Evolutionary conservation across 2,113 vertebrate species (phyloP), one percentile per base, ranked within the genome.

Genomic region (Pseudopipra pipra): DNA sequence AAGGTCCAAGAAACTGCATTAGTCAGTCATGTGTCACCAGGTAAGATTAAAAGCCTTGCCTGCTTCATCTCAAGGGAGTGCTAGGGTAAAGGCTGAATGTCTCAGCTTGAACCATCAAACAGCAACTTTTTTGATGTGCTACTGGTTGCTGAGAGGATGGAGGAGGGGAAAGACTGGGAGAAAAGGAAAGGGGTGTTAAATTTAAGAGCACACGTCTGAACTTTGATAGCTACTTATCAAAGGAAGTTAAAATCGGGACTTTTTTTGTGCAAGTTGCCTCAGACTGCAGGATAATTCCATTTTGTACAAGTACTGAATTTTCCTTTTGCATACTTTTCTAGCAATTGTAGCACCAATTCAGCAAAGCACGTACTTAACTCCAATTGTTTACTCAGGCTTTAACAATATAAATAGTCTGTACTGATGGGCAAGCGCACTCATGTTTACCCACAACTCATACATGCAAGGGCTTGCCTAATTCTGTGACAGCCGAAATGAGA

Each of bases 1-100:
- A 92, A 95, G 94, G 95, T 95, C 93, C 76, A 80, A 93, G 91
- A 95, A 97, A 93, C 86, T 74, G 25, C 90, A 95, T 96, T 94
- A 95, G 91, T 95, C 91, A 95, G 72, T 89, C 87, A 88, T 95
- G 76, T 95, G 90, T 96, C 93, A 95, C 65, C 93, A 96, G 94
- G 94, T 95, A 86, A 93, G 88, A 93, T 93, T 88, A 93, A 95
- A 96, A 95, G 88, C 90, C 59, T 89, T 74, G 82, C 74, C 78
- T 91, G 83, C 92, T 86, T 89, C 90, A 63, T 96, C 88, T 78
- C 94, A 88, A 90, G 90, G 70, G 88, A 95, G 30, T 80, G 61
- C 1, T 25, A 46, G 67, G 68, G 79, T 92, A 90, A 92, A 96
- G 80, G 55, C 79, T 95, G 83, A 95, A 63, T 4, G 16, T 95